Evolutionary conservation across 2,888 invertebrate genomes (phyloP), one percentile per base, ranked within the genome.

Genomic region (Meiosimyza platycephala): DNA sequence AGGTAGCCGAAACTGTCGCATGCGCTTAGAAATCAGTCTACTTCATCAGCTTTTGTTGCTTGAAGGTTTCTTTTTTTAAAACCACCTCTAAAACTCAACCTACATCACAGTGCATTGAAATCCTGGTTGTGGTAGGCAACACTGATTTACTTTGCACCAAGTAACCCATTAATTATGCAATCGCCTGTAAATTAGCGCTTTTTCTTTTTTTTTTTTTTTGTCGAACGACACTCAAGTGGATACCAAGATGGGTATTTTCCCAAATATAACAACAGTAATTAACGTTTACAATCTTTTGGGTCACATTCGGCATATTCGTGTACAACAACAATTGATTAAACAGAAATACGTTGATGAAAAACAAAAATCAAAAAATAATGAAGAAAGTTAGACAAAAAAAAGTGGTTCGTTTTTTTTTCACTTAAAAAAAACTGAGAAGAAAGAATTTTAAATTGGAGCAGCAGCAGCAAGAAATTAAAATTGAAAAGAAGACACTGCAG

Each of bases 181-280:
- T 68, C 55, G 68, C 33, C 63, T 51, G 68, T 64, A 11, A 62
- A 67, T 72, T 62, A 67, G 62, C 54, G 51, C 51, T 47, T 40
- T 40, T 40, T 2, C 40, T 6, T 40, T 6, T 40, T 40, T 40
- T 40, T 40, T 40, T 5, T 40, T 22, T 40, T 40, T 40, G 9
- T 40, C 57, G 7, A 22, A 47, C 33, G 50, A 15, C 51, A 47
- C 78, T 76, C 73, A 62, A 74, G 75, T 75, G 69, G 73, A 63
- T 68, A 57, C 67, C 71, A 67, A 74, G 68, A 59, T 72, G 71
- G 74, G 68, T 70, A 71, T 72, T 51, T 52, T n/a, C 15, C 12
- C 48, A 28, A 69, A 28, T 16, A 55, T 81, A 83, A 80, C 82
- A 83, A 82, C 78, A 79, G 83, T 83, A 82, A 82, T 82, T 82